phyloP scores from a whole-genome alignment of 2,113 vertebrate genomes.

The Pelusios castaneus region DNA sequence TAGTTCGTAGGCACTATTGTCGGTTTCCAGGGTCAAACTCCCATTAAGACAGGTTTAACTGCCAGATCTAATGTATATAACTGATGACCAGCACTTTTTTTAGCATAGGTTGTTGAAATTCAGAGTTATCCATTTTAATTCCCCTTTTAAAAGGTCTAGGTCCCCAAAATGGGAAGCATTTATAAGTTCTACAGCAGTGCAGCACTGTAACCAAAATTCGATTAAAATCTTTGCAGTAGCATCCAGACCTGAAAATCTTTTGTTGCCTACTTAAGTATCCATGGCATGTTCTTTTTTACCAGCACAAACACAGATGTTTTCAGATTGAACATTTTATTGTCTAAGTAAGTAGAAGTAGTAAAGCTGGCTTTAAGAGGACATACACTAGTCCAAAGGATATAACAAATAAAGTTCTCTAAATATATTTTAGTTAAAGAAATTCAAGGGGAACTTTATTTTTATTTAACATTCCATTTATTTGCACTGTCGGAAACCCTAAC shows the following conservation, averaged over 20 bases:
- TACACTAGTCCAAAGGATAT: background rate
- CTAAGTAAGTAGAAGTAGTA: rapidly evolving
- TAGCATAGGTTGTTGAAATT: background rate
- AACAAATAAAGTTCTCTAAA: too few species aligned
- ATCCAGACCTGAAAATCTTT: background rate
- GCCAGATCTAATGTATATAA: background rate
- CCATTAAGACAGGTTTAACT: background rate
- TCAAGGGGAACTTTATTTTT: background rate
- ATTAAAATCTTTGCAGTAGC: background rate
- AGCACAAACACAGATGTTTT: background rate
- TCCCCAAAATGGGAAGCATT: background rate
- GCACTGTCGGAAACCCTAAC: background rate
- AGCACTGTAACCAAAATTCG: background rate
- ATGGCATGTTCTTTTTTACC: background rate
- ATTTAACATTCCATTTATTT: background rate
- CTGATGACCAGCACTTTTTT: background rate
- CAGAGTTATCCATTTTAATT: background rate
- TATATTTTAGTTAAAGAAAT: too few species aligned
- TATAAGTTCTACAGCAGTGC: background rate
- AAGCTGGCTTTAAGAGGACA: background rate
- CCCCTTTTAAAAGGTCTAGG: background rate
- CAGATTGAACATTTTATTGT: too few species aligned
- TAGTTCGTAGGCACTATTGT: background rate
- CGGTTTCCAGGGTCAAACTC: background rate
- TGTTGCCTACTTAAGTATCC: background rate